Evolutionary conservation across 2,888 invertebrate genomes (phyloP).

Genomic region (Lasioglossum lativentre): DNA sequence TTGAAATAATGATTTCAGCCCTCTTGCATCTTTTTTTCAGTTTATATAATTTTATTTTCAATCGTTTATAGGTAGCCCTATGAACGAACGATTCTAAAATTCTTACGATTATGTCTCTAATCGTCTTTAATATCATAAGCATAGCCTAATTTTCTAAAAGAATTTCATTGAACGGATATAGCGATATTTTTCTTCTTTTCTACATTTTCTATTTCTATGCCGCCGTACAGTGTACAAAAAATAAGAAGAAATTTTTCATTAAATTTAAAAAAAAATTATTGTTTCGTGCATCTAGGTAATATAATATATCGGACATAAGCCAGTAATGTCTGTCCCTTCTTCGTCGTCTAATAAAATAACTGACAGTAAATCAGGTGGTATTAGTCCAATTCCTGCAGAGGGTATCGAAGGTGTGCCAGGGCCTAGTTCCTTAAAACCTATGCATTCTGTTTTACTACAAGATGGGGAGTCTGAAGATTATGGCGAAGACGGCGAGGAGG

Average conservation of each 20-base stretch:
- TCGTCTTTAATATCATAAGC: background rate
- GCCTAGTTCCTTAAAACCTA: conserved; percentile 79
- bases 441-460: conserved; percentile 71
- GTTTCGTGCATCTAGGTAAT: conserved; percentile 49
- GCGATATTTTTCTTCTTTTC: background rate
- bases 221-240: too few species aligned
- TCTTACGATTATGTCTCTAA: background rate
- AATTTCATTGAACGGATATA: background rate
- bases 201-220: background rate
- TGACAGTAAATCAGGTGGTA: conserved; percentile 80
- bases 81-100: conserved; percentile 4
- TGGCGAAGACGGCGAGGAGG: conserved; percentile 81
- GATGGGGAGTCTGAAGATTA: conserved; percentile 80
- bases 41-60: conserved; percentile 1
- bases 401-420: conserved; percentile 81
- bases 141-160: background rate
- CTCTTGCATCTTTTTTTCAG: background rate
- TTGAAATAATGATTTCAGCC: background rate
- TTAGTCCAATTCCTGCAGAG: conserved; percentile 83
- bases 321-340: conserved; percentile 83
- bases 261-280: background rate
- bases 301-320: conserved; percentile 53
- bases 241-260: background rate
- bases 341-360: conserved; percentile 80
- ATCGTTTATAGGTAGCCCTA: background rate